A percentile compares a stretch with the other conserved stretches of the same genome.
These are phyloP conservation scores for Drosophila bocqueti DNA, from an alignment of 1,140 invertebrate species.

Conservation along the genomic window DNA sequence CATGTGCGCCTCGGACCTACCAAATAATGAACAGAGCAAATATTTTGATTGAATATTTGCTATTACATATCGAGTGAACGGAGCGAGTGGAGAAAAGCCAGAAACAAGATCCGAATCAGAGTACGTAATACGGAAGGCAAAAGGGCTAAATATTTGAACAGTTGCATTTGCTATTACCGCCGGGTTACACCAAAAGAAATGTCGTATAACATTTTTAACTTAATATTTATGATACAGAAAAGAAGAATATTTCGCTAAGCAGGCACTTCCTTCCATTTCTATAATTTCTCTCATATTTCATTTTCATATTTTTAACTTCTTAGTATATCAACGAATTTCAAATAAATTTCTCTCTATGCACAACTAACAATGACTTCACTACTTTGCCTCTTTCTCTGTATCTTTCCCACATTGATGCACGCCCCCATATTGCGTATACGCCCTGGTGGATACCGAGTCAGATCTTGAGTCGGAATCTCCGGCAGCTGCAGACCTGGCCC, in stretches of 20 bases:
- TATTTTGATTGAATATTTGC: slow-evolving; percentile 53
- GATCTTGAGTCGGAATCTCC: slow-evolving; percentile 17
- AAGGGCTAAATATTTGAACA: slow-evolving; percentile 33
- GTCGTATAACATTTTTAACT: neutral
- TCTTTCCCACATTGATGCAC: slow-evolving; percentile 51
- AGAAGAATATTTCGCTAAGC: too few relatives aligned
- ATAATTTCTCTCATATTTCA: neutral
- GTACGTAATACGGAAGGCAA: slow-evolving; percentile 49
- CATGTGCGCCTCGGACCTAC: slow-evolving; percentile 29
- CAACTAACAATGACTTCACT: slow-evolving; percentile 27
- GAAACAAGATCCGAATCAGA: slow-evolving; percentile 35
- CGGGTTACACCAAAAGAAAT: neutral
- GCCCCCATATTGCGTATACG: slow-evolving; percentile 52
- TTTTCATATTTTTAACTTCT: neutral
- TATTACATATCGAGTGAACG: slow-evolving; percentile 29
- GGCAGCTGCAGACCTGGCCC: slow-evolving; percentile 51
- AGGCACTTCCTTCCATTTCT: neutral
- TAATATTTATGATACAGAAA: too few relatives aligned
- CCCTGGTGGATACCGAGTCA: slow-evolving; percentile 16
- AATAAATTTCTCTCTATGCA: slow-evolving; percentile 3
- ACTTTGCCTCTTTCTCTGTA: slow-evolving; percentile 21
- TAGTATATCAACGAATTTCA: too few relatives aligned
- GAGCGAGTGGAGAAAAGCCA: neutral
- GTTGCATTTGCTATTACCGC: slow-evolving; percentile 25
- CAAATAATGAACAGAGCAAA: slow-evolving; percentile 39